Evolutionary conservation across 2,113 vertebrate genomes (phyloP), one percentile per base, ranked within the genome.

Genomic region (Pagrus major): DNA sequence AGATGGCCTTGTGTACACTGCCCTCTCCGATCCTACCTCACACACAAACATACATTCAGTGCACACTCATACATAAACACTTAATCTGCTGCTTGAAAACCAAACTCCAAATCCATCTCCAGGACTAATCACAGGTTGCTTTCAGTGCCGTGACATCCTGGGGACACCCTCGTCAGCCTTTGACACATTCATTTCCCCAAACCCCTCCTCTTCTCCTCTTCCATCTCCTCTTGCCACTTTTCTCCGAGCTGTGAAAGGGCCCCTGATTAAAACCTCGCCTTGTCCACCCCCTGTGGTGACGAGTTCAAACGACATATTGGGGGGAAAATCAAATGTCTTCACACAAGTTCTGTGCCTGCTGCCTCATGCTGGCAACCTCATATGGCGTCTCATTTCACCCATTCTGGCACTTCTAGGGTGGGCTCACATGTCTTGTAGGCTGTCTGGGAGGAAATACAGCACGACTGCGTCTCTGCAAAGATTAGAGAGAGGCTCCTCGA

Each of bases 171-270:
- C 31, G 14, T 81, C 77, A 65, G 42, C 54, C 58, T 83, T 29
- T 91, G 85, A 86, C 85, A 88, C 89, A 56, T 88, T 86, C 37
- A 87, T 92, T 90, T 81, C 89, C 56, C 73, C 35, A 25, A 82
- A 70, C 46, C 46, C 77, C 59, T 63, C 56, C 60, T 80, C 55
- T 11, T 31, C 66, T 72, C 58, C 25, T 63, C 59, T 65, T 25
- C 74, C 21, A 42, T 85, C 76, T 69, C 78, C 51, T 86, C 78
- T 85, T 56, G 23, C 18, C 25, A 74, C 80, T 73, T 87, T 88
- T 88, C 76, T 91, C 31, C 0, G 3, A 44, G 64, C 74, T 63
- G 65, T 90, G 86, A 88, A 92, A 89, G 55, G 78, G 61, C 65
- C 46, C 42, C 73, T 80, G 86, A 90, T 92, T 87, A 86, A 91